These are phyloP conservation scores for Anguilla japonica DNA, from an alignment of 2,113 vertebrate species.

Conservation along the genomic window DNA sequence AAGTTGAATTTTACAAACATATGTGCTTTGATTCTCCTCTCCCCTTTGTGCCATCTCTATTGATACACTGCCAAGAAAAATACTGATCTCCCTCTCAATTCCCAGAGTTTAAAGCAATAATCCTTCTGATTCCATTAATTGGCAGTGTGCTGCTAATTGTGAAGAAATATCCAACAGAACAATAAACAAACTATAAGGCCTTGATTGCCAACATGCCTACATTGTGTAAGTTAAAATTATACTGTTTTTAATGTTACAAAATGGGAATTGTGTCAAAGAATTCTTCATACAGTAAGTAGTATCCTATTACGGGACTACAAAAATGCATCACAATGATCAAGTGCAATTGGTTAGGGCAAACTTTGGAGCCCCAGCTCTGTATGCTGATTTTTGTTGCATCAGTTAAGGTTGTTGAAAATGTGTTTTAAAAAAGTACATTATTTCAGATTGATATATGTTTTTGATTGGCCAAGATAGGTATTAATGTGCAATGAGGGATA, in stretches of 20 bases:
- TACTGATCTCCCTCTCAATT: slow-evolving; percentile 38
- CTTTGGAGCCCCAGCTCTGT: no score
- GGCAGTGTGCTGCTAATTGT: slow-evolving; percentile 43
- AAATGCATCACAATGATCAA: no score
- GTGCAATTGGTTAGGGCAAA: no score
- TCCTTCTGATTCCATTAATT: slow-evolving; percentile 57
- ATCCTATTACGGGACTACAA: no score
- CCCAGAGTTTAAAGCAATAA: slow-evolving; percentile 40
- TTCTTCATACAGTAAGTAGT: not conserved
- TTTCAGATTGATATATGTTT: no score
- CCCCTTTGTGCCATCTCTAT: slow-evolving; percentile 46
- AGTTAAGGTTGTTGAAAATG: no score
- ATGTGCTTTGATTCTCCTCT: slow-evolving; percentile 50
- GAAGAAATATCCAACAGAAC: slow-evolving; percentile 22
- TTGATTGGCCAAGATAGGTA: no score
- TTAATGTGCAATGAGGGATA: no score
- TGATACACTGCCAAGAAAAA: slow-evolving; percentile 53
- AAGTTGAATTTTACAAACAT: slow-evolving; percentile 42
- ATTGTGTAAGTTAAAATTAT: not conserved
- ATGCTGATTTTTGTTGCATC: no score
- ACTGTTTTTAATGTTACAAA: not conserved
- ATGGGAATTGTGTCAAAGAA: no score
- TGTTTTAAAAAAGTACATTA: no score
- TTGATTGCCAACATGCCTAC: not conserved
- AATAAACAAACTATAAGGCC: not conserved